A percentile compares a stretch with the other conserved stretches of the same genome.
Evolutionary conservation across 2,888 invertebrate genomes (phyloP).

Genomic region (Pantelozetes paolii): DNA sequence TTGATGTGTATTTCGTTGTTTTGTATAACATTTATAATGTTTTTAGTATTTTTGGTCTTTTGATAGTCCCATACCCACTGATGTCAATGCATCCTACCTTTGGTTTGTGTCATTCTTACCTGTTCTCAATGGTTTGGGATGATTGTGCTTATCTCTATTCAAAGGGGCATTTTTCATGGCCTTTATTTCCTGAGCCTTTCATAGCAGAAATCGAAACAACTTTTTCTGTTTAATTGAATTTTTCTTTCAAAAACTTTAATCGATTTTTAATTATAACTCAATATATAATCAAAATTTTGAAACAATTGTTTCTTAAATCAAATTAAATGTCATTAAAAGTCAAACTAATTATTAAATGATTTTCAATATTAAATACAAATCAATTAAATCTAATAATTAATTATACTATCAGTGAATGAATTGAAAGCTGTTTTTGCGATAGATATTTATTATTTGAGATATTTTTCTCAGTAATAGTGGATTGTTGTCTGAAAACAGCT

Average conservation of each 20-base stretch:
- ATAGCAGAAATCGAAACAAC: too few relatives aligned
- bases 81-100: conserved; percentile 19
- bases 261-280: too few relatives aligned
- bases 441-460: background rate
- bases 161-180: too few relatives aligned
- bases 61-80: background rate
- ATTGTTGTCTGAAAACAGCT: too few relatives aligned
- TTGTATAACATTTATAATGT: too few relatives aligned
- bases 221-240: too few relatives aligned
- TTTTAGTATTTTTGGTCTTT: background rate
- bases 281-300: too few relatives aligned
- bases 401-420: background rate
- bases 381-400: too few relatives aligned
- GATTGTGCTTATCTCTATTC: conserved; percentile 12
- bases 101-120: conserved; percentile 29
- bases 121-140: conserved; percentile 5
- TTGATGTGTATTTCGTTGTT: too few relatives aligned
- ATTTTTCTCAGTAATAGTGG: too few relatives aligned
- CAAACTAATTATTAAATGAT: background rate
- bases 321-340: background rate
- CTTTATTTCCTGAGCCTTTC: too few relatives aligned
- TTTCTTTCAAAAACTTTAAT: too few relatives aligned
- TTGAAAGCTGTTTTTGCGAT: background rate
- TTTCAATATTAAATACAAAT: background rate
- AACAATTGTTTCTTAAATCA: background rate